Percentiles rank a stretch among this genome's conserved stretches.
Conservation (phyloP, 2,888 invertebrate species). For the Tachina lurida region DNA sequence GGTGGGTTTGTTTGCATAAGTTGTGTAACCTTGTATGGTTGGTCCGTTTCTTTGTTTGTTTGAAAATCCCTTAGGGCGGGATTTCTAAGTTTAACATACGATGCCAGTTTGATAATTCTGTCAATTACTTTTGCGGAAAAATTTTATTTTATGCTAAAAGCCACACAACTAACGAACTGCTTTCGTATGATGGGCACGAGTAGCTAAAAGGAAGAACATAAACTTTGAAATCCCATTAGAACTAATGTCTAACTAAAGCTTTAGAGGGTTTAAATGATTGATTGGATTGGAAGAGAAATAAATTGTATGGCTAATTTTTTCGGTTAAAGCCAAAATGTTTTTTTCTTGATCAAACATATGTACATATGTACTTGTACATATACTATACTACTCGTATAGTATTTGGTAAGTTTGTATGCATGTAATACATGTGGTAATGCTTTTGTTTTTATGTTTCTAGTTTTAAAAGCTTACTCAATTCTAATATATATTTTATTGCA, state of each 20-base stretch:
- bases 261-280: constrained; percentile 34
- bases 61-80: constrained; percentile 11
- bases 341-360: neutral
- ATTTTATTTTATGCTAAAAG: too few relatives aligned
- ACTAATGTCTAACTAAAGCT: neutral
- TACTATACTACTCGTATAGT: too few relatives aligned
- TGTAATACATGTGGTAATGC: neutral
- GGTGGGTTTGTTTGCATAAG: neutral
- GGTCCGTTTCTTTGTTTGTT: neutral
- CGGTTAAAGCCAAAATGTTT: neutral
- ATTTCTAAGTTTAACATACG: constrained; percentile 6
- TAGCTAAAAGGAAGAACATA: neutral
- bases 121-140: too few relatives aligned
- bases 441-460: neutral
- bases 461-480: neutral
- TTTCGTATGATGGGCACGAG: constrained; percentile 15
- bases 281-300: constrained; percentile 5
- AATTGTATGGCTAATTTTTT: neutral
- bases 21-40: constrained; percentile 8
- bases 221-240: constrained; percentile 48
- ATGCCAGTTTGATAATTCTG: too few relatives aligned
- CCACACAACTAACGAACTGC: too few relatives aligned
- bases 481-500: neutral
- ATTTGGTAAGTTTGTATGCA: too few relatives aligned
- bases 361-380: neutral